Percentiles rank a stretch among this genome's conserved stretches.
phyloP scores from a whole-genome alignment of 2,888 invertebrate species.

The Tiphia femorata region DNA sequence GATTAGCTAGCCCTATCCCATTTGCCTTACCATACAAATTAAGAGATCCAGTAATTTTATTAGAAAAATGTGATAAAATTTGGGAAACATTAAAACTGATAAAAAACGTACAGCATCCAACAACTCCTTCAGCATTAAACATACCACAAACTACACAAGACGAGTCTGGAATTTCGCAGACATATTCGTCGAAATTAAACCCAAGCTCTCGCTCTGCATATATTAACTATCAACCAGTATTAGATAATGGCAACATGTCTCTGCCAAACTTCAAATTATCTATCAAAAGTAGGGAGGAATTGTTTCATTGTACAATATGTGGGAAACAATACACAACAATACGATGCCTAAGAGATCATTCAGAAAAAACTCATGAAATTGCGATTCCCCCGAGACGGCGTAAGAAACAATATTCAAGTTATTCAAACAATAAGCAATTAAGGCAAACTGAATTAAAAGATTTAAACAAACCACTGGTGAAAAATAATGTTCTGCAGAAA shows the following conservation, averaged over 20 bases:
- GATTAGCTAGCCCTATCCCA: no score
- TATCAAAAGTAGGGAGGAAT: conserved; percentile 46
- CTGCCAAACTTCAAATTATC: conserved; percentile 56
- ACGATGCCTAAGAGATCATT: conserved; percentile 44
- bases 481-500: not conserved
- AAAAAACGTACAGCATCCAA: conserved; percentile 41
- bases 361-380: no score
- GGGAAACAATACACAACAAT: conserved; percentile 50
- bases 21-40: conserved; percentile 40
- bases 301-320: conserved; percentile 56
- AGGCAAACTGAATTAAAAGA: no score
- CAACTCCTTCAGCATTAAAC: not conserved
- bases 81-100: conserved; percentile 64
- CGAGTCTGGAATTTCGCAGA: not conserved
- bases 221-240: conserved; percentile 45
- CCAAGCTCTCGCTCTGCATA: conserved; percentile 28
- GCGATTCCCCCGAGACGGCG: no score
- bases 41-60: conserved; percentile 48
- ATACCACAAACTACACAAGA: not conserved
- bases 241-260: conserved; percentile 45
- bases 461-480: no score
- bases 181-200: not conserved
- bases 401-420: no score
- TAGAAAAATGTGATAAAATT: conserved; percentile 64
- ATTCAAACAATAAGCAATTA: no score